These are phyloP conservation scores for Apteryx owenii DNA, from an alignment of 2,113 vertebrate genomes.

Conservation along the genomic window DNA sequence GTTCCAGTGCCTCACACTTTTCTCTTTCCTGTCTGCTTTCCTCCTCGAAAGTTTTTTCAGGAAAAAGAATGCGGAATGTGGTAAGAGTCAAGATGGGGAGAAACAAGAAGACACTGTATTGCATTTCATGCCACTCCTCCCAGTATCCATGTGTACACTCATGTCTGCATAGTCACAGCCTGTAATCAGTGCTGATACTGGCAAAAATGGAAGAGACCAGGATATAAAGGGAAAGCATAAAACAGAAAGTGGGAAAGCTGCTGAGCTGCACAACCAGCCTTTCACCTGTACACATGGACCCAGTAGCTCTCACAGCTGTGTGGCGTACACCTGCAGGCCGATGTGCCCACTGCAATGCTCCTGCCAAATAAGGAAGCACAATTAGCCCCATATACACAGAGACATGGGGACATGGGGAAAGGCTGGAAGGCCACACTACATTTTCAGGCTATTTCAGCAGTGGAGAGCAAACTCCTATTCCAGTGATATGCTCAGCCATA, in stretches of 20 bases:
- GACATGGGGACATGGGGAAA: background rate
- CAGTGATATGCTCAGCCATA: background rate
- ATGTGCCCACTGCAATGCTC: background rate
- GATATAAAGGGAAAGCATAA: background rate
- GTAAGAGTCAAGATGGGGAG: background rate
- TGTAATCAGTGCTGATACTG: background rate
- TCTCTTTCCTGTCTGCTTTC: background rate
- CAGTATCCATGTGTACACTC: background rate
- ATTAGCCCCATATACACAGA: background rate
- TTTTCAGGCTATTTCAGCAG: background rate
- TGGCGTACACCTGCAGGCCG: background rate
- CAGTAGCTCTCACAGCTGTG: background rate
- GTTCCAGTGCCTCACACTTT: rapidly evolving
- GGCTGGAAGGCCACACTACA: background rate
- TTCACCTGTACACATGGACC: background rate
- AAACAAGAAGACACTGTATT: rapidly evolving
- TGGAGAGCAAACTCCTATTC: rapidly evolving
- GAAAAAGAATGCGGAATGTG: background rate
- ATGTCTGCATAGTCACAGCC: rapidly evolving
- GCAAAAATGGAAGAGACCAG: background rate
- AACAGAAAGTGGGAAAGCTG: background rate
- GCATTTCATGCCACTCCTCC: rapidly evolving
- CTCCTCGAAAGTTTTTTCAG: background rate
- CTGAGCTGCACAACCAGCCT: background rate
- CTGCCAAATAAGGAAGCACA: background rate